These are phyloP conservation scores for Pavo muticus DNA, from an alignment of 2,113 vertebrate genomes.

Conservation along the genomic window DNA sequence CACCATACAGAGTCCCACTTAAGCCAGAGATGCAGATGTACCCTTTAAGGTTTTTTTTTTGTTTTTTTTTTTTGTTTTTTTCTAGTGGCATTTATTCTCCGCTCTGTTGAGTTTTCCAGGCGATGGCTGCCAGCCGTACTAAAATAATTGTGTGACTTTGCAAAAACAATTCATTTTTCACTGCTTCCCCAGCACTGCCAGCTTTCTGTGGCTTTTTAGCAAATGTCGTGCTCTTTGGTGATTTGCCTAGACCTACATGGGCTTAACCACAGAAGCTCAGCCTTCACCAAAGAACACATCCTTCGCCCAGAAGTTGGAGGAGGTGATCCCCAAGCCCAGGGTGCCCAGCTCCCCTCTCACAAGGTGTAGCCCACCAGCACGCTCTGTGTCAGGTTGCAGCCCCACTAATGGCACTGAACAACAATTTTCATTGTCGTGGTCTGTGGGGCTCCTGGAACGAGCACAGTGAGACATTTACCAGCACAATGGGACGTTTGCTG, in stretches of 20 bases:
- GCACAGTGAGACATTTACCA: constrained; percentile 43
- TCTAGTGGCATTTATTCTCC: neutral
- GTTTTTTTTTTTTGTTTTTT: neutral
- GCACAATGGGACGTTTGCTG: constrained; percentile 25
- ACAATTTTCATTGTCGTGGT: neutral
- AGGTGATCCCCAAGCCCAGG: neutral
- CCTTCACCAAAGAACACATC: neutral
- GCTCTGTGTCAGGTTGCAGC: fast-evolving
- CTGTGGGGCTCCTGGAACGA: neutral
- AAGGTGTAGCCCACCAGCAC: neutral
- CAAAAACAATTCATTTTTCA: constrained; percentile 51
- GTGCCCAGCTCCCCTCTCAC: neutral
- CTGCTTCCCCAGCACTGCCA: neutral
- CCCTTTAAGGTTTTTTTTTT: neutral
- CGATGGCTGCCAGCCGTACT: constrained; percentile 1
- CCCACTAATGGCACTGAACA: neutral
- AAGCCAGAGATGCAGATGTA: neutral
- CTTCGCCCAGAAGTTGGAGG: neutral
- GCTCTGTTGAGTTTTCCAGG: neutral
- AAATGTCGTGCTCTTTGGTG: neutral
- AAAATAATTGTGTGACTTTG: neutral
- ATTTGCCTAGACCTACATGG: neutral
- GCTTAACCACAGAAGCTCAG: neutral
- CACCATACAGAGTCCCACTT: neutral
- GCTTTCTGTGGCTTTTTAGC: neutral